These are phyloP conservation scores for Crypturellus undulatus DNA, from an alignment of 2,113 vertebrate genomes.

Conservation along the genomic window DNA sequence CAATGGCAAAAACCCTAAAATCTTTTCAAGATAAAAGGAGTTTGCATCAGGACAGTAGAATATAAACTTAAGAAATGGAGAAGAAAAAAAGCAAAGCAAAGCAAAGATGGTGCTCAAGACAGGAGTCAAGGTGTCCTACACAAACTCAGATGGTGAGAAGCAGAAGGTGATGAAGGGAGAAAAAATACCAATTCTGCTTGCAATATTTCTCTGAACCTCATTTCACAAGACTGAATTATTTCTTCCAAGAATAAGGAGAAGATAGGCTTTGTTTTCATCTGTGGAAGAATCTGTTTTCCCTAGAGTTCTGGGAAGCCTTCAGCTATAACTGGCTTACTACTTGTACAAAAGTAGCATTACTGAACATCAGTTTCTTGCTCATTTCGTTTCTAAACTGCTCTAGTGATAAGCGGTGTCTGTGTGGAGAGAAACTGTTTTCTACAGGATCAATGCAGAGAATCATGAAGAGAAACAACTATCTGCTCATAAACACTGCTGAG, in stretches of 20 bases:
- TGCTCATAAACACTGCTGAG: background rate
- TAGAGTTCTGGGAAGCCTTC: background rate
- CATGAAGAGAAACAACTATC: background rate
- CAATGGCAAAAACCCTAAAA: rapidly evolving
- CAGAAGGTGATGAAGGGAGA: background rate
- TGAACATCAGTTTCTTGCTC: background rate
- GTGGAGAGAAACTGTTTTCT: background rate
- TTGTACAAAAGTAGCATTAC: background rate
- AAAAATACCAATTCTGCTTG: background rate
- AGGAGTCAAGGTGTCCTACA: background rate
- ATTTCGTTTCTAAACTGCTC: background rate
- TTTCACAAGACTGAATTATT: background rate
- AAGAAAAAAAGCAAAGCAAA: background rate
- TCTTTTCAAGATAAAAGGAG: background rate
- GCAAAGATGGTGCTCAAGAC: background rate
- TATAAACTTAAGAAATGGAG: background rate
- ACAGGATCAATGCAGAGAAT: background rate
- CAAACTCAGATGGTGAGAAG: background rate
- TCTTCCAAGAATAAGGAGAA: background rate
- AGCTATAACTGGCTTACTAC: background rate
- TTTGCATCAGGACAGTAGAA: background rate
- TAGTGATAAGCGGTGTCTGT: background rate
- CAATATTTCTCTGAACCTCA: background rate
- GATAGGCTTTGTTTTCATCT: background rate
- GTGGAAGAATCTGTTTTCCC: background rate